Conservation (phyloP, 1,140 invertebrate species). For the Dendrolimus kikuchii region DNA sequence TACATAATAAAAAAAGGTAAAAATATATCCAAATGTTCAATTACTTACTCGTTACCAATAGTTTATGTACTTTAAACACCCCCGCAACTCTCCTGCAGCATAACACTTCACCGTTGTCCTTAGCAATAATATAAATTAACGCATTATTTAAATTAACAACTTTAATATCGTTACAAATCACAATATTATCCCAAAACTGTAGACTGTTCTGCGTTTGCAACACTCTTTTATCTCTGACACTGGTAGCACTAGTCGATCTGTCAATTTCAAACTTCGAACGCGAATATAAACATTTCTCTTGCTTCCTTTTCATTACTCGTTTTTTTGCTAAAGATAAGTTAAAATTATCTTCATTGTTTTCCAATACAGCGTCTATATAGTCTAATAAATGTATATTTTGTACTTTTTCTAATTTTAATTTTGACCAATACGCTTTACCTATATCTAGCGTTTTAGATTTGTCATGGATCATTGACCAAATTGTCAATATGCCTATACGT, state of each 20-base stretch:
- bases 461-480: constrained; percentile 59
- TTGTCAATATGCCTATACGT: constrained; percentile 44
- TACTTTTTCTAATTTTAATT: constrained; percentile 45
- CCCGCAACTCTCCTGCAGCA: constrained; percentile 32
- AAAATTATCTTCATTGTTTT: constrained; percentile 23
- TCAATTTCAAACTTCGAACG: constrained; percentile 33
- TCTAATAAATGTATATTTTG: constrained; percentile 40
- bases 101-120: constrained; percentile 46
- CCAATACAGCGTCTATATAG: constrained; percentile 20
- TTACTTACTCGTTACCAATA: constrained; percentile 44
- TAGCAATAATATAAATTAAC: constrained; percentile 44
- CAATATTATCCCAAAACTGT: constrained; percentile 30
- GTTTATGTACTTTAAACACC: constrained; percentile 29
- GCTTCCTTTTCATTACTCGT: constrained; percentile 32
- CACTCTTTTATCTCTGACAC: constrained; percentile 16
- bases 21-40: not conserved
- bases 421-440: constrained; percentile 58
- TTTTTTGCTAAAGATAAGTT: constrained; percentile 49
- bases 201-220: constrained; percentile 18
- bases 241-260: constrained; percentile 46
- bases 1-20: too few relatives aligned
- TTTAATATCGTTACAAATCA: constrained; percentile 44
- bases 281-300: constrained; percentile 25
- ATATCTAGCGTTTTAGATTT: constrained; percentile 34
- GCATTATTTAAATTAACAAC: constrained; percentile 31